These are phyloP conservation scores for Cheilosia scutellata DNA, from an alignment of 2,888 invertebrate species.

Conservation along the genomic window DNA sequence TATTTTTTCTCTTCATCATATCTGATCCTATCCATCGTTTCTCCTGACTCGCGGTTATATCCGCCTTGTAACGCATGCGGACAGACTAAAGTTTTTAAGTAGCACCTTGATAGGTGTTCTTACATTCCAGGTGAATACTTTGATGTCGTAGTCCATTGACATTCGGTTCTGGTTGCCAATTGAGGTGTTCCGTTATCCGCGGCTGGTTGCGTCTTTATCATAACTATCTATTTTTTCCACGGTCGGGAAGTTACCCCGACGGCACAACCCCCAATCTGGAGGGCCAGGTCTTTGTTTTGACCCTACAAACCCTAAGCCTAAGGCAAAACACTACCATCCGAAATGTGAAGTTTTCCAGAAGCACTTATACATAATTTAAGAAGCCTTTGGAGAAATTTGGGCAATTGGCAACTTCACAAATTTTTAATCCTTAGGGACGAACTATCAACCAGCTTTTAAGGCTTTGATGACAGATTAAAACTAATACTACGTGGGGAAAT, in stretches of 20 bases:
- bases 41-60: neutral
- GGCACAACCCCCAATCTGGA: slow-evolving; percentile 1
- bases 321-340: neutral
- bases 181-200: neutral
- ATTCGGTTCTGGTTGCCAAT: neutral
- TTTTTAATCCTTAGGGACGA: no score
- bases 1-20: neutral
- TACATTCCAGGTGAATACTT: neutral
- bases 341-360: no score
- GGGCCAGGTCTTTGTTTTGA: neutral
- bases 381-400: no score
- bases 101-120: neutral
- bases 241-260: neutral
- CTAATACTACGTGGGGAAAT: no score
- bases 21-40: neutral
- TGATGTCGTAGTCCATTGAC: neutral
- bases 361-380: no score
- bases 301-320: no score
- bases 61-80: neutral
- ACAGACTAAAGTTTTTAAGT: slow-evolving; percentile 12
- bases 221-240: neutral
- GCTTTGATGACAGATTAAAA: no score
- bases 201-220: neutral
- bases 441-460: no score
- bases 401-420: no score